Percentiles rank a stretch among this genome's conserved stretches.
Conservation (phyloP, 2,797 vertebrate species). For the Gymnoscopelus braueri region DNA sequence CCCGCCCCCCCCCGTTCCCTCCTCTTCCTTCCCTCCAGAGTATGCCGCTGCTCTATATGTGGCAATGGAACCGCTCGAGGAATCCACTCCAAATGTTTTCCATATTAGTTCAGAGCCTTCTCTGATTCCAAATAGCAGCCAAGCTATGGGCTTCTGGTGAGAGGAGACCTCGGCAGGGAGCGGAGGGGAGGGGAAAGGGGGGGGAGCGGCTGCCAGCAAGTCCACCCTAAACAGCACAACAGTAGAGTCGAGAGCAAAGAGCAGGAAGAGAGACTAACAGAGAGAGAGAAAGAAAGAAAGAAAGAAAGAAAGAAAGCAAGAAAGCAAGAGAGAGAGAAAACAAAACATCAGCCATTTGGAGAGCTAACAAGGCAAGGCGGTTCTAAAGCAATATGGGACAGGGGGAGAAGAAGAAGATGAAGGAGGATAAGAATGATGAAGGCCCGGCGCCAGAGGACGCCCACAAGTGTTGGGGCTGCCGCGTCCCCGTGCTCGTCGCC, state of each 20-base stretch:
- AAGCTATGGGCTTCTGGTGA: conserved; percentile 71
- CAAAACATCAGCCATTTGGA: conserved; percentile 43
- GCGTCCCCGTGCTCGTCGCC: conserved; percentile 92
- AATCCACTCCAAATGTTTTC: conserved; percentile 93
- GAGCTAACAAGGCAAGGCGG: conserved; percentile 22
- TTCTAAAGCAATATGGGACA: conserved; percentile 60
- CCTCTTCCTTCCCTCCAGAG: conserved; percentile 57
- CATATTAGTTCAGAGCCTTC: conserved; percentile 95
- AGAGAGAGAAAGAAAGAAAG: conserved; percentile 56
- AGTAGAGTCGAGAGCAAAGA: conserved; percentile 8
- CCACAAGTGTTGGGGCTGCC: conserved; percentile 88
- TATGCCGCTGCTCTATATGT: conserved; percentile 85
- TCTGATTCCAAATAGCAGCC: conserved; percentile 85
- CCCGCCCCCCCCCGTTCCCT: conserved; percentile 42
- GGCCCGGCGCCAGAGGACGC: conserved; percentile 77
- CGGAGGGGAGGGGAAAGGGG: conserved; percentile 45
- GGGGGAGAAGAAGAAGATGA: conserved; percentile 56
- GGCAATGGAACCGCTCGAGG: conserved; percentile 83
- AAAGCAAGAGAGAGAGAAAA: conserved; percentile 34
- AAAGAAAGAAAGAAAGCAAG: conserved; percentile 36
- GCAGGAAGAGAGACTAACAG: conserved; percentile 28
- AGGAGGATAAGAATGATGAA: conserved; percentile 63
- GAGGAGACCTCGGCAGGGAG: conserved; percentile 68
- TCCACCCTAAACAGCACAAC: conserved; percentile 10
- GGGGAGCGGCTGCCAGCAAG: conserved; percentile 16